These are phyloP conservation scores for Drosophila virilis DNA, from an alignment of 1,140 invertebrate species.

Conservation along the genomic window DNA sequence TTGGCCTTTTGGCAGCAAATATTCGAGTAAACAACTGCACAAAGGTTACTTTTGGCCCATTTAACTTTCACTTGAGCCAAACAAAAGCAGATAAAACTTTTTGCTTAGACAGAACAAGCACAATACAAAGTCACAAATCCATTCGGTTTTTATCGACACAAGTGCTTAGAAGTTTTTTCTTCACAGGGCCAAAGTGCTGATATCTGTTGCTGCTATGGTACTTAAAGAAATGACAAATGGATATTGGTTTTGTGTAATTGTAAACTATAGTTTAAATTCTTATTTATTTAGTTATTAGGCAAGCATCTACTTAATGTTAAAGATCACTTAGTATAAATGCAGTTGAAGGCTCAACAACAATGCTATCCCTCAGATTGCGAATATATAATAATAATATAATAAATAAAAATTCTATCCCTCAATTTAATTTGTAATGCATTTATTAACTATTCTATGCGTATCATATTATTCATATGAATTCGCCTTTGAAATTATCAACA, in stretches of 20 bases:
- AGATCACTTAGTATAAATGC: too few relatives aligned
- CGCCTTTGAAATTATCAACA: too few relatives aligned
- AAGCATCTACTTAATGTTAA: too few relatives aligned
- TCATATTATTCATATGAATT: too few relatives aligned
- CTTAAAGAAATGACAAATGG: conserved; percentile 1
- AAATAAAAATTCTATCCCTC: too few relatives aligned
- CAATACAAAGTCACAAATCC: conserved; percentile 32
- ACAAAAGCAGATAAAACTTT: conserved; percentile 68
- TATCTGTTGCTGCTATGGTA: conserved; percentile 1
- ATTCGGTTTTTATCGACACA: conserved; percentile 27
- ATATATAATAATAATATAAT: too few relatives aligned
- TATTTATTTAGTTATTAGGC: too few relatives aligned
- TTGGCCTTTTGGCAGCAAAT: conserved; percentile 7
- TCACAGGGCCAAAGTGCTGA: conserved; percentile 7
- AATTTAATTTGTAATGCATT: too few relatives aligned
- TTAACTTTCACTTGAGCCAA: conserved; percentile 68
- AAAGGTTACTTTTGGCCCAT: conserved; percentile 63
- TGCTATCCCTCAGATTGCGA: too few relatives aligned
- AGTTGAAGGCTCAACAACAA: too few relatives aligned
- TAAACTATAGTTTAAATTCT: not conserved
- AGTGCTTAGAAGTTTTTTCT: conserved; percentile 39
- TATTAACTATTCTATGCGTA: too few relatives aligned
- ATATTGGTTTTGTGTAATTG: conserved; percentile 4
- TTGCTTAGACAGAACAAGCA: conserved; percentile 48
- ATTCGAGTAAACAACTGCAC: conserved; percentile 50